A percentile compares a stretch with the other conserved stretches of the same genome.
These are phyloP conservation scores for Andricus curvator DNA, from an alignment of 2,888 invertebrate genomes.

Conservation along the genomic window DNA sequence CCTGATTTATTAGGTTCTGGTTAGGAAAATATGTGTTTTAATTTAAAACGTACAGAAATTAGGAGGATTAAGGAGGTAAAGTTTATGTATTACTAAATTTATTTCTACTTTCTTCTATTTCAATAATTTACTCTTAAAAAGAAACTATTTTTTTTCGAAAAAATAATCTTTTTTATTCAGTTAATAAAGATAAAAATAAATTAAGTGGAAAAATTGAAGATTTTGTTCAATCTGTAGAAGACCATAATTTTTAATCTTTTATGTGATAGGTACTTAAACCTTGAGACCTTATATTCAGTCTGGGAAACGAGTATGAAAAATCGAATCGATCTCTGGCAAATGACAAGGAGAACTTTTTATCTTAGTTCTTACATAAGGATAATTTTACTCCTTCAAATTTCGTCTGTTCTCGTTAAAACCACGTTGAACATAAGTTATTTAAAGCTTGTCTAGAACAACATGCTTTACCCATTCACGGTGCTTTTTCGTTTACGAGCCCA, in stretches of 20 bases:
- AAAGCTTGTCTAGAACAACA: slow-evolving; percentile 8
- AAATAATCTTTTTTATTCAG: too few relatives aligned
- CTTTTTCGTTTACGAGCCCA: slow-evolving; percentile 45
- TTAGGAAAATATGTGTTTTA: too few relatives aligned
- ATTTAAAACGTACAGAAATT: too few relatives aligned
- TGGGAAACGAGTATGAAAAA: neutral
- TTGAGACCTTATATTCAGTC: neutral
- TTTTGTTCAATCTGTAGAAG: neutral
- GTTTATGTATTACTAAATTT: too few relatives aligned
- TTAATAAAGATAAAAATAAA: too few relatives aligned
- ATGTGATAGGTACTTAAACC: neutral
- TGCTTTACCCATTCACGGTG: slow-evolving; percentile 40
- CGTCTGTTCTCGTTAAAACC: neutral
- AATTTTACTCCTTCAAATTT: neutral
- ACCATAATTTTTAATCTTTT: neutral
- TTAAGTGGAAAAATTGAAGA: too few relatives aligned
- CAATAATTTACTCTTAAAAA: too few relatives aligned
- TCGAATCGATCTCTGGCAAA: neutral
- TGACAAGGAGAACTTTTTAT: neutral
- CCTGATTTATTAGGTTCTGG: neutral
- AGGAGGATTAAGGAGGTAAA: too few relatives aligned
- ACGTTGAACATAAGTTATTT: slow-evolving; percentile 8
- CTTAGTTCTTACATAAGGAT: neutral
- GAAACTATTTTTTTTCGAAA: too few relatives aligned
- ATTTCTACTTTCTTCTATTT: too few relatives aligned